Base-by-base conservation (phyloP, 2,797 vertebrate genomes). In the Betta splendens region DNA sequence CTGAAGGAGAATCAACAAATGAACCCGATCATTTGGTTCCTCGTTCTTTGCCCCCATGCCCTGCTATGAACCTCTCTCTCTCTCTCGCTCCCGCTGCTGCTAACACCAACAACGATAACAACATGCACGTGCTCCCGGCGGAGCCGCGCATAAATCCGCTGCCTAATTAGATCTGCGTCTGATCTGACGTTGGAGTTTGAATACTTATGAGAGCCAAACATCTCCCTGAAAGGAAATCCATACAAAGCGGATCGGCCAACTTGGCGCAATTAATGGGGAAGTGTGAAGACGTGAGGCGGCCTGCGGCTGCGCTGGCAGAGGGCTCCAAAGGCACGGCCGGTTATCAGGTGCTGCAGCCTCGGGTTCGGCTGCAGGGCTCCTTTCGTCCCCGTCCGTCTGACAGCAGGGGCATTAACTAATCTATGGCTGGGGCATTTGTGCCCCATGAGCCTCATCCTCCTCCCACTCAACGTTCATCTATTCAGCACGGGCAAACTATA, bases 391-490 rank as follows among this genome's bases (percentile, higher is more conserved):
- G 52, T 74, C 52, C 38, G 52, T 64, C 46, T 54, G 62, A 70
- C 49, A 64, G 35, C 7, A 28, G 47, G 42, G 64, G 45, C 59
- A 66, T 85, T 77, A 74, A 65, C 71, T 69, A 75, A 81, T 81
- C 77, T 71, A 77, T 73, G 71, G 44, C 37, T 37, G 40, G 9
- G 53, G 75, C 50, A 73, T 83, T 78, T 83, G 65, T 49, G 80
- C 45, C 74, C 65, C 65, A 25, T 59, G 51, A 72, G 84, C 47
- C 37, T 75, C 73, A 83, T 77, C 71, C 54, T 51, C n/a, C 56
- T 57, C 50, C 56, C 56, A 72, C 70, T 81, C 57, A 39, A 61
- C 71, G 70, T 65, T 81, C 60, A 73, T 79, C 81, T 80, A 61
- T 81, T 75, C 72, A 72, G 50, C 72, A 61, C 2, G 48, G 62